Evolutionary conservation across 2,797 vertebrate genomes (phyloP).

Genomic region (Diglossa cyanea): DNA sequence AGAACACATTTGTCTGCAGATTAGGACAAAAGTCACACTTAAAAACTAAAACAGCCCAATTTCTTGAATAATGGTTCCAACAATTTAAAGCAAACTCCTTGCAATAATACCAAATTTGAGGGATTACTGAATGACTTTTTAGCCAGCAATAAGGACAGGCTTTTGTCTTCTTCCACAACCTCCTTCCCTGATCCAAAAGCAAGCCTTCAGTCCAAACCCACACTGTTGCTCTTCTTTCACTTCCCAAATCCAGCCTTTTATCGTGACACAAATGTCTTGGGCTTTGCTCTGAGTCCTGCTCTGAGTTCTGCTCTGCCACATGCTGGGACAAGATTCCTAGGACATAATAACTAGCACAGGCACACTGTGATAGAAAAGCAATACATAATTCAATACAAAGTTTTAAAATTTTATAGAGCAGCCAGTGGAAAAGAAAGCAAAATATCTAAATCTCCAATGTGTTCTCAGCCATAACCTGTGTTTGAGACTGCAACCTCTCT

Average conservation of each 20-base stretch:
- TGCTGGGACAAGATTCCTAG: background rate
- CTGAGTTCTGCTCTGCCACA: background rate
- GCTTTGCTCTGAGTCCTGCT: background rate
- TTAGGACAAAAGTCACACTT: background rate
- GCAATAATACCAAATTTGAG: background rate
- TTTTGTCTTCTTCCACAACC: background rate
- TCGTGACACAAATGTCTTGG: background rate
- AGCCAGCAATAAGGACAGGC: background rate
- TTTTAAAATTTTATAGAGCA: slow-evolving; percentile 38
- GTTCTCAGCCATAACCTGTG: background rate
- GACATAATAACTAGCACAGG: background rate
- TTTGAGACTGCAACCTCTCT: background rate
- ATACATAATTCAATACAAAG: slow-evolving; percentile 15
- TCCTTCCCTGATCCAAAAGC: background rate
- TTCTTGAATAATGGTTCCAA: background rate
- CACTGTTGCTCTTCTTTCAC: background rate
- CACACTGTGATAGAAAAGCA: background rate
- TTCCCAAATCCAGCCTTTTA: background rate
- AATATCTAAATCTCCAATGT: background rate
- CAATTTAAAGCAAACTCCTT: background rate
- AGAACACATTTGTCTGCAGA: background rate
- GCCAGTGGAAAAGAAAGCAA: background rate
- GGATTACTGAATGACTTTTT: background rate
- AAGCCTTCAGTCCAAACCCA: background rate
- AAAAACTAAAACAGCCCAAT: background rate